phyloP scores from a whole-genome alignment of 2,797 vertebrate genomes.

The Capromys pilorides region DNA sequence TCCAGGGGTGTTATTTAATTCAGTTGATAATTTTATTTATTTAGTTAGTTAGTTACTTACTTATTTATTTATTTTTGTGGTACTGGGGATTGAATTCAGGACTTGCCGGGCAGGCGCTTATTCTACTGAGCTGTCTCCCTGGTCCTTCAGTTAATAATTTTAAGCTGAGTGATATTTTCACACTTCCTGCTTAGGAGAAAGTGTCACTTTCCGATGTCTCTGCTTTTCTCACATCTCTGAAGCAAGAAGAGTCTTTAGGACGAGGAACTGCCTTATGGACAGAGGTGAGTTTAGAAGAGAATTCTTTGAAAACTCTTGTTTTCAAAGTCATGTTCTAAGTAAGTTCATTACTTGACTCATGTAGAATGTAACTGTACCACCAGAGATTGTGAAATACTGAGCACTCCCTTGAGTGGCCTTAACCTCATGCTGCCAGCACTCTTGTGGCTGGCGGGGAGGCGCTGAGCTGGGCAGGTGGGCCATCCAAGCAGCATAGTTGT shows the following conservation, averaged over 20 bases:
- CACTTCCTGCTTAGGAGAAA: constrained; percentile 80
- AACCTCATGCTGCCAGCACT: background rate
- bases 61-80: too few relatives aligned
- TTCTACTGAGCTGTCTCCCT: too few relatives aligned
- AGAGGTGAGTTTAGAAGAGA: constrained; percentile 87
- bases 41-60: too few relatives aligned
- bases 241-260: constrained; percentile 92
- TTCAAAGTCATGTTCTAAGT: background rate
- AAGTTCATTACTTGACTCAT: background rate
- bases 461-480: too few relatives aligned
- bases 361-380: background rate
- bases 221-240: constrained; percentile 90
- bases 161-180: constrained; percentile 20
- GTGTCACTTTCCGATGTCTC: constrained; percentile 92
- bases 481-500: too few relatives aligned
- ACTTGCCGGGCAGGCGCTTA: too few relatives aligned
- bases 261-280: constrained; percentile 92
- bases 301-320: background rate
- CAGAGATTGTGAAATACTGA: background rate
- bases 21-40: background rate
- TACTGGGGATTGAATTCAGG: too few relatives aligned
- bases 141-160: background rate
- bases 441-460: background rate
- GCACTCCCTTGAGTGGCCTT: background rate
- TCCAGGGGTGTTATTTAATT: constrained; percentile 31